Evolutionary conservation across 1,140 invertebrate genomes (phyloP), one percentile per base, ranked within the genome.

Genomic region (Goniozus legneri): DNA sequence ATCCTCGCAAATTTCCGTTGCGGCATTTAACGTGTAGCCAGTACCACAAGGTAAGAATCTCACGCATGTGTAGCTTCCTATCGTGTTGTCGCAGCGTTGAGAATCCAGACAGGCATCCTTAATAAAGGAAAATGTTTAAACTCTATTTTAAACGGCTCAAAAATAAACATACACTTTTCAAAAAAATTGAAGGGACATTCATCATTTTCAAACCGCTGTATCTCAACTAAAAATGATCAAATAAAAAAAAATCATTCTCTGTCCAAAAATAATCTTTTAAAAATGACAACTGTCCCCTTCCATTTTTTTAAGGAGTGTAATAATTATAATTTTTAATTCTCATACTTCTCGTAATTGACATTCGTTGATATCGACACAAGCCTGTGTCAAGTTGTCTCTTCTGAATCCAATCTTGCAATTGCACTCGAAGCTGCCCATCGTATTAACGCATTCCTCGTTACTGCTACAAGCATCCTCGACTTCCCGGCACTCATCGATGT

Each of bases 11-110:
- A 84, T 77, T 44, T 91, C 87, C 3, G 87, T 89, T 8, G 85
- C 82, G 6, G 88, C 86, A 64, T 98, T 95, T 2, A 98, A 71
- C 0, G 93, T 95, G 64, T 98, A 98, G 0, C 97, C 96, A 0
- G 95, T 98, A 0, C 96, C 96, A 73, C 96, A 98, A 1, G 89
- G 86, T 15, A 88, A 80, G 19, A 87, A 86, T 31, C 91, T 67
- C 12, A 92, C 84, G 65, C 94, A 96, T 12, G 84, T 79, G 65
- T 83, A 95, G 8, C 90, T 91, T 2, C 92, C 92, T 15, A 92
- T 79, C 0, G 89, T 93, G 63, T 96, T 96, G 66, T 95, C 91
- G 66, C 92, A 96, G 21, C 91, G 73, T 67, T 95, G 90, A 3
- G 80, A 82, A 3, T 81, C 65, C 0, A 82, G 35, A 52, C 85